Percentiles rank a stretch among this genome's conserved stretches.
Evolutionary conservation across 1,140 invertebrate genomes (phyloP).

Genomic region (Aphis gossypii): DNA sequence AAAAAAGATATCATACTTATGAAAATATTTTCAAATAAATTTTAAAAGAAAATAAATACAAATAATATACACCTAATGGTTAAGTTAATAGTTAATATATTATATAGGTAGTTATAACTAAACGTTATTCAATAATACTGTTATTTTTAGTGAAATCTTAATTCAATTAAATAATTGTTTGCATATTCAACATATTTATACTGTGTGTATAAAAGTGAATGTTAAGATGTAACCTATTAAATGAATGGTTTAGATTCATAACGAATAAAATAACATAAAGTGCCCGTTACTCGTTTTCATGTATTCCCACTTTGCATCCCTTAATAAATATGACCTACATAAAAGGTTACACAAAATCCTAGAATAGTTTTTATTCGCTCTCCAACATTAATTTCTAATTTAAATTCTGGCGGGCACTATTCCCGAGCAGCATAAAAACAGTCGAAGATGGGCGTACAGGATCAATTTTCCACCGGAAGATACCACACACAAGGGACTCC

Average conservation of each 20-base stretch:
- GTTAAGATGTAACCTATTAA: slow-evolving; percentile 30
- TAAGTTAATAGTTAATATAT: no score
- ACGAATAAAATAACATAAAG: slow-evolving; percentile 22
- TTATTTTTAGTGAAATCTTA: not conserved
- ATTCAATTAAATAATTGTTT: not conserved
- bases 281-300: slow-evolving; percentile 4
- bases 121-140: not conserved
- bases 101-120: not conserved
- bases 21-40: not conserved
- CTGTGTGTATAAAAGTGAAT: not conserved
- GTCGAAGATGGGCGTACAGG: slow-evolving; percentile 35
- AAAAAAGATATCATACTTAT: not conserved
- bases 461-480: slow-evolving; percentile 46
- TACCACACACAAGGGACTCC: slow-evolving; percentile 52
- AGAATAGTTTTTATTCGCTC: slow-evolving; percentile 44
- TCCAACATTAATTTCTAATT: slow-evolving; percentile 58
- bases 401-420: slow-evolving; percentile 39
- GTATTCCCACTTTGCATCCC: slow-evolving; percentile 37
- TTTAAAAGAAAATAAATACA: not conserved
- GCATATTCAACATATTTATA: not conserved
- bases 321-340: slow-evolving; percentile 55
- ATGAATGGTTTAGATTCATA: slow-evolving; percentile 42
- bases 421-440: slow-evolving; percentile 47
- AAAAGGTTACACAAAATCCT: slow-evolving; percentile 36
- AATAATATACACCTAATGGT: not conserved